Base-by-base conservation (phyloP, 2,888 invertebrate genomes). In the Perithous albicinctus region DNA sequence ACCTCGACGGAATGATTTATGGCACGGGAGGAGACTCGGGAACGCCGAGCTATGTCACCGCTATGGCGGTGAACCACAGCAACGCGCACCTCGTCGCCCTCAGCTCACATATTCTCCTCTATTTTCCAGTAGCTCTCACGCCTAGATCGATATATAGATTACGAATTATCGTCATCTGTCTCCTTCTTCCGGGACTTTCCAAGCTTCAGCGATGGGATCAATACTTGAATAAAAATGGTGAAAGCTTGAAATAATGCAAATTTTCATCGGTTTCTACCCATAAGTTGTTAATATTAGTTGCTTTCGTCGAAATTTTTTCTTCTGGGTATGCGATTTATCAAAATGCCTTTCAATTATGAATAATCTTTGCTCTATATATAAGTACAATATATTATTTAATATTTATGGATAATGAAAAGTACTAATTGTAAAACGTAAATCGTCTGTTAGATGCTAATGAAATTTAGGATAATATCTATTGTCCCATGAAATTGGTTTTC, bases 1-100 rank as follows among this genome's bases (percentile, higher is more conserved):
- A 72, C 64, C 63, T 76, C 76, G 70, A 80, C 76, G 64, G 80
- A 80, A 80, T 80, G 80, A 80, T 80, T 80, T 80, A 80, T 80
- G 43, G 64, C 70, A 51, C 38, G 59, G 75, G 29, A 76, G n/a
- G 64, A 76, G 75, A 38, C 32, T 70, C 43, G 43, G 64, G 69
- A 66, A 15, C 64, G 59, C 56, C 56, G 26, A 18, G 63, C 66
- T 61, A 56, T 59, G 56, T 35, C 15, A 43, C 56, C 43, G 38
- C 75, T 64, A 35, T 35, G 32, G 26, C 48, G 80, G 80, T 72
- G 66, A 61, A 80, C 80, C 80, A 59, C 80, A 80, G 66, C 76
- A 61, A 43, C 69, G 23, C n/a, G 29, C 26, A 70, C 70, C 66
- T 10, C 46, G 15, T 66, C 41, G 41, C 43, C 66, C 43, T 64